These are phyloP conservation scores for Heliconius ismenius DNA, from an alignment of 2,888 invertebrate species.

Conservation along the genomic window DNA sequence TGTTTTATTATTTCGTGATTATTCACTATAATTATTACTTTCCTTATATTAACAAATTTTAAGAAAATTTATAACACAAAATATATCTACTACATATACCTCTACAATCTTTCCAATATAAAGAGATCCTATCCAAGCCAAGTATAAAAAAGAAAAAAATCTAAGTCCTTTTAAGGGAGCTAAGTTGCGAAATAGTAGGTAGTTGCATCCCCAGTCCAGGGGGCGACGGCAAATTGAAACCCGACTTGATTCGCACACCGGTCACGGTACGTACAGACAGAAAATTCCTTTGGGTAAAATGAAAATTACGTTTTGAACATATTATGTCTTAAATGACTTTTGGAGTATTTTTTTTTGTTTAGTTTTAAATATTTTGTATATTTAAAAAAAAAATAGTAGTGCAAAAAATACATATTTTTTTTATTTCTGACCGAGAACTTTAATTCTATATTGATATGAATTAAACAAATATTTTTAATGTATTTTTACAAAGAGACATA, in stretches of 20 bases:
- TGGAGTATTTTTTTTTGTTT: not conserved
- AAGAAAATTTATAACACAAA: too few relatives aligned
- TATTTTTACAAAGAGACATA: not conserved
- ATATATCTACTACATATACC: too few relatives aligned
- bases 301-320: not conserved
- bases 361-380: not conserved
- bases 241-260: slow-evolving; percentile 69
- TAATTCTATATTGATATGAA: too few relatives aligned
- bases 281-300: slow-evolving; percentile 38
- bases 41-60: too few relatives aligned
- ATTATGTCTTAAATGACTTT: not conserved
- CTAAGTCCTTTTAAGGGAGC: slow-evolving; percentile 48
- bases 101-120: not conserved
- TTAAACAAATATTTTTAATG: too few relatives aligned
- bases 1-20: not conserved
- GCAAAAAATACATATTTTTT: not conserved
- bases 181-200: slow-evolving; percentile 49
- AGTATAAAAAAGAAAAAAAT: slow-evolving; percentile 28
- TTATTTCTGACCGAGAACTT: too few relatives aligned
- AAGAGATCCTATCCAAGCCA: slow-evolving; percentile 14
- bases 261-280: slow-evolving; percentile 63
- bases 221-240: slow-evolving; percentile 69
- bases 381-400: not conserved
- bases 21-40: too few relatives aligned
- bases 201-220: slow-evolving; percentile 47